Base-by-base conservation (phyloP, 1,140 invertebrate genomes). In the Drosophila dunni region DNA sequence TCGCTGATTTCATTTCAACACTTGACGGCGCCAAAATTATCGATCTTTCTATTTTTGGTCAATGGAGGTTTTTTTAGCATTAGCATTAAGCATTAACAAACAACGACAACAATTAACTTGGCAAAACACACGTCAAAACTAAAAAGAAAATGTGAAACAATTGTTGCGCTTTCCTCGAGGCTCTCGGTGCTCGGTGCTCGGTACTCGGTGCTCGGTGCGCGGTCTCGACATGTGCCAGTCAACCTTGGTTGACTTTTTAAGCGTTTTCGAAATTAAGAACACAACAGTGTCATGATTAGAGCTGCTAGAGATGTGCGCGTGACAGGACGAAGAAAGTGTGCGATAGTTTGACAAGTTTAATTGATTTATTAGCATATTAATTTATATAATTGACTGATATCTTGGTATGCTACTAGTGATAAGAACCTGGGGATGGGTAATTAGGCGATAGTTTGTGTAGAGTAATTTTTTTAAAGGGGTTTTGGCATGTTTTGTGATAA, bases 241-340 rank as follows among this genome's bases (percentile, higher is more conserved):
- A 67, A 62, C 76, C 73, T 79, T 79, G 62, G 36, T 44, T 60
- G 68, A 63, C 63, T 71, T 66, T 65, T 75, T 71, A 71, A 68
- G 57, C 51, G 57, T 40, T 66, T 70, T 61, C 44, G 45, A 58
- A 60, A 48, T 40, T 50, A n/a, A 50, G 24, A 34, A 40, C 7
- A 51, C 4, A 42, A 36, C 10, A 54, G 6, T 44, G 29, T 50
- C 53, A 58, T 67, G 45, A 67, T 67, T 72, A 72, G 54, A 29
- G 29, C 24, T 34, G 0, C 29, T 61, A 68, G 56, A 61, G 70
- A 53, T 38, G 70, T 11, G n/a, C 45, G n/a, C 63, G 69, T 66
- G 53, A 44, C 38, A 36, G 15, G 46, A 48, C 15, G 20, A 8
- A 7, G 17, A 10, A 48, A 48, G 7, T 24, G 13, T 17, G 7